Base-by-base conservation (phyloP, 2,113 vertebrate genomes). In the Urocitellus parryii region DNA sequence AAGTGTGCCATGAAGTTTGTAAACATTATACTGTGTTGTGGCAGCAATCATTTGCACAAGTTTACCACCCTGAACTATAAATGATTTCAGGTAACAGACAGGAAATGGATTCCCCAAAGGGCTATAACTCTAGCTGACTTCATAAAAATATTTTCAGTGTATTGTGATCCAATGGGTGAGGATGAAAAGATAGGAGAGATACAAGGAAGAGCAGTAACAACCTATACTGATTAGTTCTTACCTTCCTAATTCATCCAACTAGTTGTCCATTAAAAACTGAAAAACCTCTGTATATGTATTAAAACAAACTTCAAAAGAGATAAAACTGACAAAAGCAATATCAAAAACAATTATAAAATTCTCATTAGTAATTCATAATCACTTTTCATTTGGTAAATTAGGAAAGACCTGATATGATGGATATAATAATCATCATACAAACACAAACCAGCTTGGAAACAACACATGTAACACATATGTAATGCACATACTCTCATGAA, bases 321-420 rank as follows among this genome's bases (percentile, higher is more conserved):
- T 67, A 86, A 93, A 91, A 83, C 56, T 91, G 92, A 79, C 56
- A 90, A 89, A 82, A 93, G 82, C 48, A 94, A 89, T 22, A 91
- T 58, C 61, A 72, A 83, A 25, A 84, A 91, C n/a, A 93, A 88
- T 81, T 42, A 76, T 34, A 61, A 97, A 53, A 58, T 81, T 94
- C 24, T 93, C 34, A 88, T 27, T 51, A 37, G 22, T 65, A 65
- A 51, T 80, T 89, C 6, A 70, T 80, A 72, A 95, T 63, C 32
- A 96, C 74, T 82, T 86, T 63, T 1, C 4, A 86, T 82, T 73
- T 88, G 17, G 24, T 56, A 92, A 92, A 76, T 77, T 88, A 91
- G 79, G 32, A 87, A 94, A 91, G 20, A 86, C 4, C 25, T 96
- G 11, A 84, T 78, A 39, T 72, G 42, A 42, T 94, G 9, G 13